Evolutionary conservation across 2,888 invertebrate species (phyloP).

Genomic region (Ophonus ardosiacus): DNA sequence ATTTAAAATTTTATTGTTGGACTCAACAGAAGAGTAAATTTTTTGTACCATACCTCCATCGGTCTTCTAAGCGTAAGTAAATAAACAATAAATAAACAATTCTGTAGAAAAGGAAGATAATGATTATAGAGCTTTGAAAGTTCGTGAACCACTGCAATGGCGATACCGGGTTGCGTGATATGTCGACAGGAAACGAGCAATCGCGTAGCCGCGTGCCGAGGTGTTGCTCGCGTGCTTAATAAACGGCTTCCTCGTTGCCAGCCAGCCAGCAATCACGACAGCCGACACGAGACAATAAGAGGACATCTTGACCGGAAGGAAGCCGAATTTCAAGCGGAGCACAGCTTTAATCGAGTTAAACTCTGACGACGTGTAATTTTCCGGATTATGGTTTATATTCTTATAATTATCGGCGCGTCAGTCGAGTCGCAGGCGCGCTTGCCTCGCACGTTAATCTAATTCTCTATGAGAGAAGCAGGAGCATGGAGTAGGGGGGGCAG

Average conservation of each 20-base stretch:
- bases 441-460: slow-evolving; percentile 75
- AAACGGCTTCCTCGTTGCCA: slow-evolving; percentile 53
- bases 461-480: slow-evolving; percentile 67
- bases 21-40: no score
- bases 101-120: background rate
- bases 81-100: no score
- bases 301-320: slow-evolving; percentile 60
- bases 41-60: no score
- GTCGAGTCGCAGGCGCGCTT: background rate
- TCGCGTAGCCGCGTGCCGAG: slow-evolving; percentile 62
- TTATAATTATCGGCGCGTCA: slow-evolving; percentile 32
- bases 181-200: slow-evolving; percentile 60
- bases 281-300: slow-evolving; percentile 67
- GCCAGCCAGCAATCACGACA: slow-evolving; percentile 70
- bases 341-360: slow-evolving; percentile 38
- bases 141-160: background rate
- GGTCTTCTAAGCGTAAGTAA: no score
- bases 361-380: slow-evolving; percentile 46
- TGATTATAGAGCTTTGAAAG: background rate
- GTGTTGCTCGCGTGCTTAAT: slow-evolving; percentile 54
- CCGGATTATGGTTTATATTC: slow-evolving; percentile 39
- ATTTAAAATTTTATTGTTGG: no score
- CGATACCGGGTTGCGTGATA: background rate
- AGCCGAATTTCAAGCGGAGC: slow-evolving; percentile 9
- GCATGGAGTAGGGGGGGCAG: background rate